Evolutionary conservation across 2,113 vertebrate genomes (phyloP).

Genomic region (Pygoscelis adeliae): DNA sequence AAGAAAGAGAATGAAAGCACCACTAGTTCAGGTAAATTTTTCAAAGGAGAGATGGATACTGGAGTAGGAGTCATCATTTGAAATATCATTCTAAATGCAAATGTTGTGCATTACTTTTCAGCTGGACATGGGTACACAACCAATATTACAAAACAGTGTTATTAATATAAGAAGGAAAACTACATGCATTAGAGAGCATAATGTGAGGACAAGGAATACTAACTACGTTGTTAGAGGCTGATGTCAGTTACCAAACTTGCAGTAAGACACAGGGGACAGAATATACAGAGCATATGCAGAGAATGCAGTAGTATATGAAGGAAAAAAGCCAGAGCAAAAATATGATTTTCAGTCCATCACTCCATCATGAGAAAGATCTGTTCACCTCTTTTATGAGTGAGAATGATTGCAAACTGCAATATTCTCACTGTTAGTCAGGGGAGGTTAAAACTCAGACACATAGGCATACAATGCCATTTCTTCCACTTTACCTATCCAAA

Average conservation of each 20-base stretch:
- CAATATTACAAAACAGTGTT: not conserved
- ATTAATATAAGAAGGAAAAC: not conserved
- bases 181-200: not conserved
- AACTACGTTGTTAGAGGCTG: not conserved
- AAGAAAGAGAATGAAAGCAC: not conserved
- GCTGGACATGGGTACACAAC: not conserved
- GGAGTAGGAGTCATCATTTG: not conserved
- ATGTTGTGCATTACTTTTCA: not conserved
- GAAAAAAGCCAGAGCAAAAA: not conserved
- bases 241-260: not conserved
- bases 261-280: not conserved
- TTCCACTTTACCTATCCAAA: not conserved
- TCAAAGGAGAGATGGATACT: not conserved
- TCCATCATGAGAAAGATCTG: not conserved
- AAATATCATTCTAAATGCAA: not conserved
- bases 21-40: not conserved
- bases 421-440: not conserved
- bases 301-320: not conserved
- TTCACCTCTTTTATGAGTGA: not conserved
- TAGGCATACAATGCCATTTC: not conserved
- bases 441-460: not conserved
- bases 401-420: not conserved
- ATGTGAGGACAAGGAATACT: not conserved
- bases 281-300: not conserved
- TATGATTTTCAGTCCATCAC: not conserved